A percentile compares a stretch with the other conserved stretches of the same genome.
These are phyloP conservation scores for Lycophotia porphyrea DNA, from an alignment of 2,888 invertebrate genomes.

Conservation along the genomic window DNA sequence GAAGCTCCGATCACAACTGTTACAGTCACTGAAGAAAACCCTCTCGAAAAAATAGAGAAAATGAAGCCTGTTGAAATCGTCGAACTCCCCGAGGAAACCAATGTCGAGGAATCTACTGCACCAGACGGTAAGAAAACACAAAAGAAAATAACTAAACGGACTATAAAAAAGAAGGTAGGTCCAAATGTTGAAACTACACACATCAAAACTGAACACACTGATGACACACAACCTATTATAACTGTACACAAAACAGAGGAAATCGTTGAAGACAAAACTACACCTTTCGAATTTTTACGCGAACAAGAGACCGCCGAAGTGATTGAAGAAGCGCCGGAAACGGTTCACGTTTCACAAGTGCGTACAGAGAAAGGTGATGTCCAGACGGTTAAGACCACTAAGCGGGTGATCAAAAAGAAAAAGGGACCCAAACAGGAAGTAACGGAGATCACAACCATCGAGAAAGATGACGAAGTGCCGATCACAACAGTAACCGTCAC, in stretches of 20 bases:
- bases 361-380: background rate
- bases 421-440: conserved; percentile 62
- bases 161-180: background rate
- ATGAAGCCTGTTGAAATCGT: background rate
- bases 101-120: background rate
- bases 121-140: background rate
- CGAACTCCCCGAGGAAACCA: background rate
- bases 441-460: conserved; percentile 59
- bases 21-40: too few species aligned
- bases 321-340: background rate
- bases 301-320: background rate
- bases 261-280: conserved; percentile 20
- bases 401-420: conserved; percentile 70
- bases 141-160: background rate
- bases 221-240: background rate
- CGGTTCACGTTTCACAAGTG: background rate
- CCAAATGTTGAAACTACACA: background rate
- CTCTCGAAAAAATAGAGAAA: too few species aligned
- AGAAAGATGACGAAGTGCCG: background rate
- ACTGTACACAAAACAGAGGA: conserved; percentile 2
- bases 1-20: too few species aligned
- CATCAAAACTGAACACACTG: background rate
- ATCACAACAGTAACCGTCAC: background rate
- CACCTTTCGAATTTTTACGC: conserved; percentile 1
- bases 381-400: conserved; percentile 68